Percentiles rank a stretch among this genome's conserved stretches.
phyloP scores from a whole-genome alignment of 2,888 invertebrate genomes.

The Psylliodes chrysocephalus region DNA sequence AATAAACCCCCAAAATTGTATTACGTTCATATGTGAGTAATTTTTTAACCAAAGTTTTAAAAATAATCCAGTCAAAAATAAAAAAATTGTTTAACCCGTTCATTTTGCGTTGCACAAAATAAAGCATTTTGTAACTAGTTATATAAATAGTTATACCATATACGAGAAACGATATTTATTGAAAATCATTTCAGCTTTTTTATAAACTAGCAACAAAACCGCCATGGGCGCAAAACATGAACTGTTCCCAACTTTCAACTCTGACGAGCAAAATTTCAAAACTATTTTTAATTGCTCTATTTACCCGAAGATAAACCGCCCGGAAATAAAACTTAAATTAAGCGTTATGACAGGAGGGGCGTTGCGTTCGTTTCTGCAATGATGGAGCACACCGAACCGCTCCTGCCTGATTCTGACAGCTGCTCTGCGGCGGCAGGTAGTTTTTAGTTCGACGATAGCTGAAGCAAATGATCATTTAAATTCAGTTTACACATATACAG shows the following conservation, averaged over 20 bases:
- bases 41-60: no score
- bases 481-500: conserved; percentile 25
- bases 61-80: no score
- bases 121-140: no score
- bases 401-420: conserved; percentile 41
- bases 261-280: background rate
- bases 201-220: no score
- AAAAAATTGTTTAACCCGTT: no score
- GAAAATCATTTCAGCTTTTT: no score
- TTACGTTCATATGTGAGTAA: no score
- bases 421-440: conserved; percentile 41
- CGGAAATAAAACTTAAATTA: conserved; percentile 45
- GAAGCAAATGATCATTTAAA: conserved; percentile 38
- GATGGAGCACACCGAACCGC: conserved; percentile 40
- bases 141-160: no score
- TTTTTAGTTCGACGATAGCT: conserved; percentile 42
- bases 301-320: conserved; percentile 35
- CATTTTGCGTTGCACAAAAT: no score
- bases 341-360: conserved; percentile 41
- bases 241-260: background rate
- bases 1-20: no score
- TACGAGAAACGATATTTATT: no score
- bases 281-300: conserved; percentile 28
- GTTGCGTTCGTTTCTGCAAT: conserved; percentile 33
- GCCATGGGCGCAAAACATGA: background rate